These are phyloP conservation scores for Palythoa heliodiscus DNA, from an alignment of 92 coral and sea anemone species.

Conservation along the genomic window DNA sequence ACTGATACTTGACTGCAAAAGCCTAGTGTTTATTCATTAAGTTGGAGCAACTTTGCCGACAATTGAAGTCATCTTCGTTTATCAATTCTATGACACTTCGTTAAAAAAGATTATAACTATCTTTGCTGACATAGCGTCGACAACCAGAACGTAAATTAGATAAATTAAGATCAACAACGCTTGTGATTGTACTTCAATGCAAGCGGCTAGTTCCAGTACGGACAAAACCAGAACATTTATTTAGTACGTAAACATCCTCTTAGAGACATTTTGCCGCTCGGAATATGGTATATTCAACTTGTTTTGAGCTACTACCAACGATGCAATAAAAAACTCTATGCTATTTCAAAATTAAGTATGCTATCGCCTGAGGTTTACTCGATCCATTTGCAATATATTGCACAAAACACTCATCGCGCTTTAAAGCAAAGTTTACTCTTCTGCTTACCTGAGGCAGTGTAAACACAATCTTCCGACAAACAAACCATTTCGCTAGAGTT, in stretches of 20 bases:
- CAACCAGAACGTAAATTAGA: not conserved
- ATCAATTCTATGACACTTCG: not conserved
- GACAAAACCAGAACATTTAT: not conserved
- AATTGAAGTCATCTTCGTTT: not conserved
- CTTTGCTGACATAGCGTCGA: slow-evolving; percentile 1
- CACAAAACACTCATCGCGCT: not conserved
- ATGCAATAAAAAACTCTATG: too few species aligned
- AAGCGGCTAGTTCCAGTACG: not conserved
- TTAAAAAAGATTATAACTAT: not conserved
- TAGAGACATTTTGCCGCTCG: not conserved
- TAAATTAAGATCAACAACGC: not conserved
- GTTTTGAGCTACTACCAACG: not conserved
- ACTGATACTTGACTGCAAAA: not conserved
- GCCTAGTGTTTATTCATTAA: not conserved
- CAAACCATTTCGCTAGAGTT: slow-evolving; percentile 22
- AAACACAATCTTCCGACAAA: slow-evolving; percentile 57
- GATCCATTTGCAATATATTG: not conserved
- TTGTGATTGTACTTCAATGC: not conserved
- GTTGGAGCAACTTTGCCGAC: not conserved
- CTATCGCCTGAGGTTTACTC: not conserved
- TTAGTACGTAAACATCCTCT: not conserved
- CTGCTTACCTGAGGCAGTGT: slow-evolving; percentile 62
- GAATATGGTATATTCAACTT: too few species aligned
- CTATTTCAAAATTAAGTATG: too few species aligned
- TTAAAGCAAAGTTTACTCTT: not conserved